phyloP scores from a whole-genome alignment of 1,140 invertebrate genomes.

The Myzus persicae region DNA sequence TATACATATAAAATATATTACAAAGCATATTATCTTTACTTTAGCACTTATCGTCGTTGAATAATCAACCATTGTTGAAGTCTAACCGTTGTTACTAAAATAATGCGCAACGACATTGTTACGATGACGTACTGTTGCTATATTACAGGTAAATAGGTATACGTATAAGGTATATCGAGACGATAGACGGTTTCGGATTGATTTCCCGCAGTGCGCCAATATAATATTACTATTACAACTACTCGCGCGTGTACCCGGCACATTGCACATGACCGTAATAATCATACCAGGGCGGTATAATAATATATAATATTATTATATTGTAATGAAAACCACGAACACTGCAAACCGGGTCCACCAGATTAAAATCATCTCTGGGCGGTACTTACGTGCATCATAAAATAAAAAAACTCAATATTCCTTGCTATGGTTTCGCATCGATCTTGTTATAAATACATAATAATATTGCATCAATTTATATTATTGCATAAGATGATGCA shows the following conservation, averaged over 20 bases:
- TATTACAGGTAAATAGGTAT: background rate
- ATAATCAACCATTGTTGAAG: background rate
- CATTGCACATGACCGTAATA: background rate
- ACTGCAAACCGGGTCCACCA: background rate
- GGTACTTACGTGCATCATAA: background rate
- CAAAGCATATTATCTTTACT: background rate
- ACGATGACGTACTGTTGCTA: background rate
- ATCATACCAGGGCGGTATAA: background rate
- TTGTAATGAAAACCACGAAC: background rate
- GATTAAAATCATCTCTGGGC: background rate
- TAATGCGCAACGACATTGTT: background rate
- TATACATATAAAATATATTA: background rate
- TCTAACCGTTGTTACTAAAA: background rate
- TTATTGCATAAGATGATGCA: too few species aligned
- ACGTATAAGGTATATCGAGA: background rate
- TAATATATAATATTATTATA: background rate
- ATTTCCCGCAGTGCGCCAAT: background rate
- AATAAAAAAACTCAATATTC: background rate
- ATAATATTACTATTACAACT: background rate
- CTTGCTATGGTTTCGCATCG: background rate
- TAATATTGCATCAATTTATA: too few species aligned
- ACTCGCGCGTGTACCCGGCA: background rate
- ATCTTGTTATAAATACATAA: background rate
- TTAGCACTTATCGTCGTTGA: background rate
- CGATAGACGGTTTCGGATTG: background rate